Evolutionary conservation across 2,797 vertebrate genomes (phyloP).

Genomic region (Xenentodon cancila): DNA sequence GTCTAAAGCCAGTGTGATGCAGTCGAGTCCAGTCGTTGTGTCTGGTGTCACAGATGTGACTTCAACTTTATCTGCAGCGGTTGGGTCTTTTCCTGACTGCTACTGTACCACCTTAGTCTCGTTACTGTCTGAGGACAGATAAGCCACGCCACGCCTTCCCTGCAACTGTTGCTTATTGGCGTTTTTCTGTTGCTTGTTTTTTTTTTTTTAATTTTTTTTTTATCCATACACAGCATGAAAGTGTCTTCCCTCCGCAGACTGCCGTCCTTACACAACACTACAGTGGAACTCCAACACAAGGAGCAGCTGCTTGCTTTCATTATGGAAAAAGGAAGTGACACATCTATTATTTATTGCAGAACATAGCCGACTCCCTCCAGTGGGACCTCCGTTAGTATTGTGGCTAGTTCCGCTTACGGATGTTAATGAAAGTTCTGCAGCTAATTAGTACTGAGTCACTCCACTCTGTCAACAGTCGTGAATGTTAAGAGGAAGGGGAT

Average conservation of each 20-base stretch:
- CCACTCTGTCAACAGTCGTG: constrained; percentile 30
- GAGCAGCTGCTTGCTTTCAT: constrained; percentile 70
- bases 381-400: constrained; percentile 36
- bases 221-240: constrained; percentile 16
- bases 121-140: constrained; percentile 48
- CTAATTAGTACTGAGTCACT: constrained; percentile 53
- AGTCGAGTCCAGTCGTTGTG: constrained; percentile 29
- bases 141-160: constrained; percentile 42
- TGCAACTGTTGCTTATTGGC: constrained; percentile 47
- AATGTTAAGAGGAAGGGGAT: constrained; percentile 28
- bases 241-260: constrained; percentile 23
- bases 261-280: constrained; percentile 18
- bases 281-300: constrained; percentile 38
- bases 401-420: constrained; percentile 43
- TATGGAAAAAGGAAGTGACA: constrained; percentile 62
- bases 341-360: constrained; percentile 70
- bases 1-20: constrained; percentile 40
- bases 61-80: constrained; percentile 26
- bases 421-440: constrained; percentile 47
- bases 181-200: constrained; percentile 6
- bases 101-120: constrained; percentile 6
- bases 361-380: constrained; percentile 39
- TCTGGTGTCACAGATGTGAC: neutral
- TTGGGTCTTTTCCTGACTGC: constrained; percentile 25
- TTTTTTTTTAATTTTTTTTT: constrained; percentile 35